Base-by-base conservation (phyloP, 2,113 vertebrate genomes). In the Austrofundulus limnaeus region DNA sequence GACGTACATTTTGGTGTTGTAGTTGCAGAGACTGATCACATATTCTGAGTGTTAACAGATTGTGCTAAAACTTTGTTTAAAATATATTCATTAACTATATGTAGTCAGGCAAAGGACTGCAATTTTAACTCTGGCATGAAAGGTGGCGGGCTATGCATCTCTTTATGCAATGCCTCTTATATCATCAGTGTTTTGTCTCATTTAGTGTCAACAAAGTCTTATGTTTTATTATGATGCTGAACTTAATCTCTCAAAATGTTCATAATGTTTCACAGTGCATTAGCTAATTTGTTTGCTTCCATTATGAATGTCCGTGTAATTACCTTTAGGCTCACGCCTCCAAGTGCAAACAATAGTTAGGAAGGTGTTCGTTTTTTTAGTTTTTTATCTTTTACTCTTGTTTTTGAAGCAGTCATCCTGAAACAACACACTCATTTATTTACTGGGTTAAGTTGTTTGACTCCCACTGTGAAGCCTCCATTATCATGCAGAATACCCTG, bases 391-490 rank as follows among this genome's bases (percentile, higher is more conserved):
- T 4, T 64, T 52, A 43, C 51, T 24, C 46, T 65, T 5, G 6
- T 83, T 70, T 75, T 69, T 72, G 54, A 80, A 87, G 50, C 78
- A 86, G 54, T 60, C 81, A 68, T 67, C 72, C 70, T 49, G 69
- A 82, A 87, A 74, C 70, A 78, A 77, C 58, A 46, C 34, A 20
- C 71, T 84, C 49, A 72, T 85, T 70, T 72, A 77, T 85, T 83
- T 71, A 76, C 74, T 57, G 50, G 38, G 28, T 43, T 53, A 77
- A 56, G 66, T 77, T 77, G 76, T 85, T 78, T 74, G 76, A 85
- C 61, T 78, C 80, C 68, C 66, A 50, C 75, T 64, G 75, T 54
- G 77, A 69, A 67, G 74, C 77, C 54, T 51, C 50, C 43, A 50
- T 79, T 80, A 75, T 77, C 37, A 67, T 61, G 54, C 81, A 75